Conservation (phyloP, 2,113 vertebrate species). For the Nansenia antarctica region DNA sequence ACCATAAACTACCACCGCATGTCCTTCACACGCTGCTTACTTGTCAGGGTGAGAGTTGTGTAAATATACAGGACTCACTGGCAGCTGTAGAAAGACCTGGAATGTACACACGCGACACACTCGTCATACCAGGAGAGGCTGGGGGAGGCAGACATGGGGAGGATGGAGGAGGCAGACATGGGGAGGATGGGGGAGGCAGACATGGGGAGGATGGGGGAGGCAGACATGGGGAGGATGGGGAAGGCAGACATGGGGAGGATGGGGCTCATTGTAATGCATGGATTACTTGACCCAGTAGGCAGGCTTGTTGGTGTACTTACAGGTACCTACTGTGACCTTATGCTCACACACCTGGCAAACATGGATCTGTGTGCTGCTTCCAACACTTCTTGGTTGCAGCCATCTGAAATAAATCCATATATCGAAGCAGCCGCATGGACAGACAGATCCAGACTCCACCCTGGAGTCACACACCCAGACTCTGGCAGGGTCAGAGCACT, state of each 20-base stretch:
- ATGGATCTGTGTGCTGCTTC: not conserved
- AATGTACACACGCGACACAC: not conserved
- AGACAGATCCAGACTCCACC: no score
- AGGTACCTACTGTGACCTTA: not conserved
- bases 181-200: no score
- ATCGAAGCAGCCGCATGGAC: not conserved
- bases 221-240: no score
- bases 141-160: not conserved
- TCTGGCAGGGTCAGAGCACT: not conserved
- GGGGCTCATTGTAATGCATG: no score
- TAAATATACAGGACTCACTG: no score
- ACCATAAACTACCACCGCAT: not conserved
- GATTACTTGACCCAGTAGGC: no score
- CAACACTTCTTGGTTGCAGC: not conserved
- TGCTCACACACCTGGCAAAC: not conserved
- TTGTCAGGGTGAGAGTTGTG: no score
- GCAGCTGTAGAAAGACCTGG: not conserved
- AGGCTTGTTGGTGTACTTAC: constrained; percentile 29
- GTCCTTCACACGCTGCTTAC: constrained; percentile 2
- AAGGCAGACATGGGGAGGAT: no score
- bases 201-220: no score
- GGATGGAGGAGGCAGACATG: no score
- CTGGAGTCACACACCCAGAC: not conserved
- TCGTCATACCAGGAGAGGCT: no score
- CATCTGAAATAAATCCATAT: not conserved